A percentile compares a stretch with the other conserved stretches of the same genome.
phyloP scores from a whole-genome alignment of 2,888 invertebrate genomes.

The Lepeophtheirus nordmannii region DNA sequence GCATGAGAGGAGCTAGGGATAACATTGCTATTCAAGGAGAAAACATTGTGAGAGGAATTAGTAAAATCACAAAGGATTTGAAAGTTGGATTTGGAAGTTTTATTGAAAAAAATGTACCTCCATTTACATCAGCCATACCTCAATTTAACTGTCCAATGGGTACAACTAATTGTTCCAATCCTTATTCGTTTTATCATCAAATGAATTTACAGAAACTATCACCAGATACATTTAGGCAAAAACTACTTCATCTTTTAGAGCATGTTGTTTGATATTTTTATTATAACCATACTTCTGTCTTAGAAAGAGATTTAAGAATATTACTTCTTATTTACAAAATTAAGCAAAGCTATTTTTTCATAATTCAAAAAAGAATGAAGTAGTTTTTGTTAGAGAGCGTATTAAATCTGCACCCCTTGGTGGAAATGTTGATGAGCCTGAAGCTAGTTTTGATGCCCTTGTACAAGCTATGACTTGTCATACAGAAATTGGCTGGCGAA shows the following conservation, averaged over 20 bases:
- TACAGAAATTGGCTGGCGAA: slow-evolving; percentile 17
- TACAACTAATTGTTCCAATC: neutral
- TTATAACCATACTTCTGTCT: neutral
- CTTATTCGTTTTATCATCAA: slow-evolving; percentile 23
- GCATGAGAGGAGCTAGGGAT: slow-evolving; percentile 17
- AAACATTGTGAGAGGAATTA: slow-evolving; percentile 7
- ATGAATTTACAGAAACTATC: slow-evolving; percentile 4
- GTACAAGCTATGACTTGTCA: slow-evolving; percentile 20
- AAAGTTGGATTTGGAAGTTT: slow-evolving; percentile 23
- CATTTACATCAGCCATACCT: slow-evolving; percentile 9
- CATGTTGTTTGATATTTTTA: neutral
- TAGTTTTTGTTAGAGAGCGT: neutral
- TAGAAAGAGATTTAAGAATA: neutral
- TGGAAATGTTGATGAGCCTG: slow-evolving; percentile 24
- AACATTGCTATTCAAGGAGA: slow-evolving; percentile 11
- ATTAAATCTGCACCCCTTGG: neutral
- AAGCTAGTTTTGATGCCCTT: slow-evolving; percentile 18
- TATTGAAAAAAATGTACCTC: slow-evolving; percentile 22
- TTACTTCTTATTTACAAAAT: neutral
- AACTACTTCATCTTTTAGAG: neutral
- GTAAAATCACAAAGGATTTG: slow-evolving; percentile 7
- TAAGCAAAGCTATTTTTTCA: neutral
- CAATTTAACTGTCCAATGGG: slow-evolving; percentile 12
- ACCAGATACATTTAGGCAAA: slow-evolving; percentile 5
- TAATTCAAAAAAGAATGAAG: neutral